Percentiles rank a stretch among this genome's conserved stretches.
Conservation (phyloP, 2,888 invertebrate species). For the Monoplex corrugatus region DNA sequence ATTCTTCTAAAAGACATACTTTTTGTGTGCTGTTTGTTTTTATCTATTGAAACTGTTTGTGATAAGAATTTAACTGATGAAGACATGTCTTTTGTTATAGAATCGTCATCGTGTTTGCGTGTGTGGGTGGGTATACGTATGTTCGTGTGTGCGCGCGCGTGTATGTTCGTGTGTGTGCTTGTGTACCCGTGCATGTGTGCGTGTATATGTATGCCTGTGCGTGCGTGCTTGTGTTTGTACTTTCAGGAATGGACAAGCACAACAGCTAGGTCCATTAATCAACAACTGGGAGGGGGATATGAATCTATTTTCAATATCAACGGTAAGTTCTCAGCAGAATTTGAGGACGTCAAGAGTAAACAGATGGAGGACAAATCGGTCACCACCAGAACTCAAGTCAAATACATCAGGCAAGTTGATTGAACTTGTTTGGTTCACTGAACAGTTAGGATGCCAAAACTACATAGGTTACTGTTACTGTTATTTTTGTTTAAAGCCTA, state of each 20-base stretch:
- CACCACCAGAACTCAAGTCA: conserved; percentile 57
- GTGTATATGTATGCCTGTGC: no score
- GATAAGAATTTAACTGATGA: no score
- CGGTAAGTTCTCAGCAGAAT: conserved; percentile 69
- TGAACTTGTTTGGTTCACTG: no score
- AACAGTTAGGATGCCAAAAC: no score
- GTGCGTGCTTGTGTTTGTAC: no score
- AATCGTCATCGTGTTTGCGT: no score
- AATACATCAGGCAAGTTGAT: conserved; percentile 49
- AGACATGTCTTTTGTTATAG: no score
- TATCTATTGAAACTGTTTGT: no score
- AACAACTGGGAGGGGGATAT: conserved; percentile 62
- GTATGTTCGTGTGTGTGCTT: not conserved
- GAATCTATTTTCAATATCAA: conserved; percentile 60
- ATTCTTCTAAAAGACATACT: no score
- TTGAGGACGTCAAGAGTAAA: conserved; percentile 60
- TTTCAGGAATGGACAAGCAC: conserved; percentile 64
- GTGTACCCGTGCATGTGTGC: not conserved
- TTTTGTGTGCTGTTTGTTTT: no score
- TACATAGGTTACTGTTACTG: no score
- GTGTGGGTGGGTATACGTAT: not conserved
- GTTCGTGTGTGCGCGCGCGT: not conserved
- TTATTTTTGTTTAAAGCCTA: no score
- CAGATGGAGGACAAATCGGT: conserved; percentile 64
- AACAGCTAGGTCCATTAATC: conserved; percentile 65